A percentile compares a stretch with the other conserved stretches of the same genome.
Evolutionary conservation across 2,888 invertebrate genomes (phyloP).

Genomic region (Axea sp.): DNA sequence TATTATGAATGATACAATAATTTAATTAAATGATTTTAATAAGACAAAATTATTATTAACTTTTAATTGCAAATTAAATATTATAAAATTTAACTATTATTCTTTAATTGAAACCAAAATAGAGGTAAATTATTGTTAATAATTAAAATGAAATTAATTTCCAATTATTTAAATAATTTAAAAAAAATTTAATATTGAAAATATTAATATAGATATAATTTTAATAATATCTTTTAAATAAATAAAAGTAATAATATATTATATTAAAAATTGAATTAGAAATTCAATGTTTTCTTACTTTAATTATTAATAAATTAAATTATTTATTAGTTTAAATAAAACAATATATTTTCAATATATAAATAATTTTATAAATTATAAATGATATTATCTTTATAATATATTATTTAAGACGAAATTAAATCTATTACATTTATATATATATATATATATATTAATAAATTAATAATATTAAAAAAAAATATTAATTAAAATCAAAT

Average conservation of each 20-base stretch:
- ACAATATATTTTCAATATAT: conserved; percentile 58
- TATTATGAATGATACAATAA: conserved; percentile 62
- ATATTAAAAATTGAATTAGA: conserved; percentile 66
- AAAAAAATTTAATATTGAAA: conserved; percentile 44
- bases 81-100: conserved; percentile 76
- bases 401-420: conserved; percentile 67
- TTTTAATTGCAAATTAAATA: conserved; percentile 73
- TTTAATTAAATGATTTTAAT: conserved; percentile 47
- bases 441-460: conserved; percentile 56
- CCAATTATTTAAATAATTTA: conserved; percentile 79
- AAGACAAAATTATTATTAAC: conserved; percentile 24
- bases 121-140: conserved; percentile 86
- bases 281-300: conserved; percentile 81
- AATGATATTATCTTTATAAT: conserved; percentile 24
- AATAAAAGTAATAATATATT: conserved; percentile 74
- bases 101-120: conserved; percentile 83
- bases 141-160: conserved; percentile 82
- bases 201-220: conserved; percentile 40
- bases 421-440: too few relatives aligned
- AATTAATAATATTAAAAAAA: conserved; percentile 74
- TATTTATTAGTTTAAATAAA: conserved; percentile 56
- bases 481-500: conserved; percentile 14
- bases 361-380: conserved; percentile 41
- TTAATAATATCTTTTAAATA: conserved; percentile 77
- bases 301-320: too few relatives aligned